A percentile compares a stretch with the other conserved stretches of the same genome.
phyloP scores from a whole-genome alignment of 1,140 invertebrate species.

The Chymomyza costata region DNA sequence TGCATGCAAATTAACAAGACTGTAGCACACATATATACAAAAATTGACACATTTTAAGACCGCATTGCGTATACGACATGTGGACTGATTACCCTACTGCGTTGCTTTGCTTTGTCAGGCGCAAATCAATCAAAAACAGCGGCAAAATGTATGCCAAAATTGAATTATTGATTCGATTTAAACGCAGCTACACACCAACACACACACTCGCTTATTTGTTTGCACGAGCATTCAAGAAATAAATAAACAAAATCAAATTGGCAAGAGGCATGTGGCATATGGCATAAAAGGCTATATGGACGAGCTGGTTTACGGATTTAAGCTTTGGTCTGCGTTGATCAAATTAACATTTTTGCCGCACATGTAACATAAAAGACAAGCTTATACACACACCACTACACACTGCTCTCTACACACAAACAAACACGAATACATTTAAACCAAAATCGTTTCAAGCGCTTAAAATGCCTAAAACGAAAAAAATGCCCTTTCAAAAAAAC shows the following conservation, averaged over 20 bases:
- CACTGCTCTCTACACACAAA: conserved; percentile 12
- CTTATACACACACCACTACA: conserved; percentile 29
- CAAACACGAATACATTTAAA: conserved; percentile 46
- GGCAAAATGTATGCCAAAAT: conserved; percentile 54
- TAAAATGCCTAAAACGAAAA: conserved; percentile 56
- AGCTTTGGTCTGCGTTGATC: conserved; percentile 44
- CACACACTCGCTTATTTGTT: conserved; percentile 12
- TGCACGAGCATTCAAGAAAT: conserved; percentile 15
- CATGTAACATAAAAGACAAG: no score
- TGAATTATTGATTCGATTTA: conserved; percentile 65
- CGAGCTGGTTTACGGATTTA: conserved; percentile 20
- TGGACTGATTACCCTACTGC: conserved; percentile 1
- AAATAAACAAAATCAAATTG: conserved; percentile 34
- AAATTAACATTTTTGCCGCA: no score
- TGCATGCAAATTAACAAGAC: conserved; percentile 58
- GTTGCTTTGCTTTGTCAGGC: conserved; percentile 20
- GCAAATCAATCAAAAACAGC: conserved; percentile 66
- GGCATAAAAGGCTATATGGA: background rate
- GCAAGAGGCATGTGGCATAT: conserved; percentile 5
- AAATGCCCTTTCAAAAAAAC: conserved; percentile 33
- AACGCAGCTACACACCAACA: conserved; percentile 22
- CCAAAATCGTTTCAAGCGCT: conserved; percentile 60
- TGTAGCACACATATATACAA: no score
- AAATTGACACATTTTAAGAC: conserved; percentile 34
- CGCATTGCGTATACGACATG: conserved; percentile 30